A percentile compares a stretch with the other conserved stretches of the same genome.
Evolutionary conservation across 1,140 invertebrate genomes (phyloP).

Genomic region (Harpegnathos saltator): DNA sequence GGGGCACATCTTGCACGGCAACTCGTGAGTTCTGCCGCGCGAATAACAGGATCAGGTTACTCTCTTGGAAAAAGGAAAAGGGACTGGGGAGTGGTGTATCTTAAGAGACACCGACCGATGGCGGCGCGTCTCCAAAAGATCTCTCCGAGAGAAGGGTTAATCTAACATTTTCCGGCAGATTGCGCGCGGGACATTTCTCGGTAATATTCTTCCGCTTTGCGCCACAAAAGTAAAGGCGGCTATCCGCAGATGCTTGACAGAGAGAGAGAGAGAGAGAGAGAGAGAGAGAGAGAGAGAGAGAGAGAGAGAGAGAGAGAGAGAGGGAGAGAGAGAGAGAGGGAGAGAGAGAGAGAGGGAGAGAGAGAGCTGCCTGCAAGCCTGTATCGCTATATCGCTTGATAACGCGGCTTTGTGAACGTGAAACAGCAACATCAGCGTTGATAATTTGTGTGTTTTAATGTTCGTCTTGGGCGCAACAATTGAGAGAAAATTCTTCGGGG

Average conservation of each 20-base stretch:
- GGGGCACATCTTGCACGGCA: constrained; percentile 51
- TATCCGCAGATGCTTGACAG: no score
- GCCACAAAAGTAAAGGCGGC: not conserved
- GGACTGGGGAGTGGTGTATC: constrained; percentile 57
- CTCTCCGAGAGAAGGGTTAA: constrained; percentile 61
- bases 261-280: no score
- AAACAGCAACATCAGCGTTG: no score
- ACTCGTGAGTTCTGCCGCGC: constrained; percentile 76
- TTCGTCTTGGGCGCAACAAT: no score
- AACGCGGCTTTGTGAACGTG: no score
- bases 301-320: no score
- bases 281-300: no score
- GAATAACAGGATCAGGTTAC: constrained; percentile 85
- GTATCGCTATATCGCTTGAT: no score
- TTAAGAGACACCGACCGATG: constrained; percentile 36
- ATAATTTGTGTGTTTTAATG: no score
- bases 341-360: no score
- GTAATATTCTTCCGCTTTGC: constrained; percentile 23
- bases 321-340: no score
- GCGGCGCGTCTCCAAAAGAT: constrained; percentile 66
- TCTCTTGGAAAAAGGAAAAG: constrained; percentile 78
- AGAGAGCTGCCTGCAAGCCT: no score
- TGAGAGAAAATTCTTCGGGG: not conserved
- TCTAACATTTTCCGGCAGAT: constrained; percentile 71
- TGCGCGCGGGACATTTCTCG: constrained; percentile 63